phyloP scores from a whole-genome alignment of 1,140 invertebrate species.

The Eulimnadia texana region DNA sequence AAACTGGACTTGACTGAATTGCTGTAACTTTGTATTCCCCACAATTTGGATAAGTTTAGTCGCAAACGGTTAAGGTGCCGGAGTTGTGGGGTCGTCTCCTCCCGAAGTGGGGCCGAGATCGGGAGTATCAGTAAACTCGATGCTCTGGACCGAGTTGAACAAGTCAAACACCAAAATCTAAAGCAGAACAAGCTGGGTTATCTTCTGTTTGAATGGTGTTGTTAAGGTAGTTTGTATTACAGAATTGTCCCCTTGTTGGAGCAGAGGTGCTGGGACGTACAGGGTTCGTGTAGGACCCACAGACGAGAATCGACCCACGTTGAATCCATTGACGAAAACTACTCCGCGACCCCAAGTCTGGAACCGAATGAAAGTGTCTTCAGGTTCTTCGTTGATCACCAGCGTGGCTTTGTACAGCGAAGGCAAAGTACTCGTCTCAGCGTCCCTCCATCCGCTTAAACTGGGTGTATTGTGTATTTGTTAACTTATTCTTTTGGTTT shows the following conservation, averaged over 20 bases:
- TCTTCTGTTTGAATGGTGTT: not conserved
- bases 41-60: not conserved
- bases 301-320: constrained; percentile 36
- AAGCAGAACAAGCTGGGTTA: constrained; percentile 8
- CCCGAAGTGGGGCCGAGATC: constrained; percentile 15
- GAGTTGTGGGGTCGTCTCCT: not conserved
- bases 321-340: constrained; percentile 36
- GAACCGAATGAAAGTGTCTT: constrained; percentile 30
- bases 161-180: constrained; percentile 26
- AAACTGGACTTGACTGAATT: too few relatives aligned
- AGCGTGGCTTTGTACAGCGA: constrained; percentile 5
- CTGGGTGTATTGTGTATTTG: constrained; percentile 11
- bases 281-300: constrained; percentile 34
- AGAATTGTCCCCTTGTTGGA: constrained; percentile 29
- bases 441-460: constrained; percentile 15
- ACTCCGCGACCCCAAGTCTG: constrained; percentile 31
- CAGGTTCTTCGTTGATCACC: constrained; percentile 15
- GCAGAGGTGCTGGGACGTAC: constrained; percentile 32
- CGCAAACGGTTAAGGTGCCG: not conserved
- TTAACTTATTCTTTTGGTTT: not conserved
- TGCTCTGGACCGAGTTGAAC: constrained; percentile 17
- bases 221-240: constrained; percentile 20
- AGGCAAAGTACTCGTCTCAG: not conserved
- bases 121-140: constrained; percentile 21
- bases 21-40: too few relatives aligned